Percentiles rank a stretch among this genome's conserved stretches.
These are phyloP conservation scores for Craterocephalus amniculus DNA, from an alignment of 2,797 vertebrate species.

Conservation along the genomic window DNA sequence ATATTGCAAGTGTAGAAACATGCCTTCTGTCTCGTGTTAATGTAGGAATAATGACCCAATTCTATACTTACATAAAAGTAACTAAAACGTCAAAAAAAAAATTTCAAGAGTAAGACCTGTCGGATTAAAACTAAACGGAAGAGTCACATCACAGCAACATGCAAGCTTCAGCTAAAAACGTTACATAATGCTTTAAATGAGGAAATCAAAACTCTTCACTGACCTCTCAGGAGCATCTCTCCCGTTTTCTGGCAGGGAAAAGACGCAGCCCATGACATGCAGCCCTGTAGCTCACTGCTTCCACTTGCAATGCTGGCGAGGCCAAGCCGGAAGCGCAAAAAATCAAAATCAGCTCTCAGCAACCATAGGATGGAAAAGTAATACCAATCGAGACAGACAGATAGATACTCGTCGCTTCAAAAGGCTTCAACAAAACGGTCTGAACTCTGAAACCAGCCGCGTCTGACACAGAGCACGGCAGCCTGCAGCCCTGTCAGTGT, in stretches of 20 bases:
- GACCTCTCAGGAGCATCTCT: conserved; percentile 84
- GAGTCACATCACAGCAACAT: not conserved
- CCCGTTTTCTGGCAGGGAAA: conserved; percentile 87
- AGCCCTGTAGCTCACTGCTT: conserved; percentile 60
- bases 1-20: not conserved
- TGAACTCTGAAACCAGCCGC: conserved; percentile 63
- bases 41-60: conserved; percentile 2
- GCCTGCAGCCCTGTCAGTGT: conserved; percentile 81
- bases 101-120: not conserved
- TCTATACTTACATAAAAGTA: conserved; percentile 3
- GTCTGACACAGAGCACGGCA: conserved; percentile 40
- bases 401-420: conserved; percentile 29
- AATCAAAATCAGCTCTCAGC: conserved; percentile 63
- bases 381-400: conserved; percentile 39
- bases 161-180: conserved; percentile 3
- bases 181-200: not conserved
- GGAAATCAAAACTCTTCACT: conserved; percentile 68
- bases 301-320: conserved; percentile 65
- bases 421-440: conserved; percentile 52
- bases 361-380: conserved; percentile 44
- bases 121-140: not conserved
- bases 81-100: not conserved
- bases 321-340: conserved; percentile 54
- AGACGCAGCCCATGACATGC: conserved; percentile 90
- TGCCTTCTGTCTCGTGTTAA: not conserved